A percentile compares a stretch with the other conserved stretches of the same genome.
phyloP scores from a whole-genome alignment of 2,113 vertebrate genomes.

The Illadopsis cleaveri region DNA sequence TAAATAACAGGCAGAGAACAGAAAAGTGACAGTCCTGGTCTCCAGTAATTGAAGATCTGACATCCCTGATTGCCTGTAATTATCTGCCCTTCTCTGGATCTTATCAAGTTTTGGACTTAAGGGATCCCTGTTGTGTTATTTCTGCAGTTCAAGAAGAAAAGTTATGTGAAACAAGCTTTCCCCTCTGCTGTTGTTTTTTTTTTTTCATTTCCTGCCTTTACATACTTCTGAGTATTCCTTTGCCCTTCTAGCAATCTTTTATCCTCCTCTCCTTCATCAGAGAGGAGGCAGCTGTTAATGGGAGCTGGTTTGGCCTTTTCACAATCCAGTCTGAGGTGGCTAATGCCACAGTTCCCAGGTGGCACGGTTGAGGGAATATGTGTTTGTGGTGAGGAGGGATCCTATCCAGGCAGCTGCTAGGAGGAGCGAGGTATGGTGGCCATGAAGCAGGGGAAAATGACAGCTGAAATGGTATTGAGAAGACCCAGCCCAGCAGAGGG shows the following conservation, averaged over 20 bases:
- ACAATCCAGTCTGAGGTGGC: not conserved
- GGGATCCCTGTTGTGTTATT: not conserved
- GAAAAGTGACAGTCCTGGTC: not conserved
- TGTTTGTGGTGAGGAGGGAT: not conserved
- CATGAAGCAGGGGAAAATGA: not conserved
- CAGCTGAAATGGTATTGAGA: not conserved
- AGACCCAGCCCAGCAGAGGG: not conserved
- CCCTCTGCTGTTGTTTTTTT: not conserved
- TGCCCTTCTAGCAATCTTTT: not conserved
- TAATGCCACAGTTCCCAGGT: not conserved
- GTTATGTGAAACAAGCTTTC: not conserved
- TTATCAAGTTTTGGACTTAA: not conserved
- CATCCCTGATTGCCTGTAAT: not conserved
- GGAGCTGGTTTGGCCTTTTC: not conserved
- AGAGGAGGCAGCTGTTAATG: not conserved
- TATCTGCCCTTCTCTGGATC: not conserved
- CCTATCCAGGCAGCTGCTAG: not conserved
- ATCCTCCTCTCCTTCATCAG: not conserved
- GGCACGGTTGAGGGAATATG: accelerated
- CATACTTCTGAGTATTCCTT: not conserved
- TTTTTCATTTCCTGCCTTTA: not conserved
- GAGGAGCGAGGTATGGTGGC: accelerated
- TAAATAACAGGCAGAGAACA: not conserved
- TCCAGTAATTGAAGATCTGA: not conserved
- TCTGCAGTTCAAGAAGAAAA: not conserved